phyloP scores from a whole-genome alignment of 2,113 vertebrate genomes.

The Apteryx mantelli region DNA sequence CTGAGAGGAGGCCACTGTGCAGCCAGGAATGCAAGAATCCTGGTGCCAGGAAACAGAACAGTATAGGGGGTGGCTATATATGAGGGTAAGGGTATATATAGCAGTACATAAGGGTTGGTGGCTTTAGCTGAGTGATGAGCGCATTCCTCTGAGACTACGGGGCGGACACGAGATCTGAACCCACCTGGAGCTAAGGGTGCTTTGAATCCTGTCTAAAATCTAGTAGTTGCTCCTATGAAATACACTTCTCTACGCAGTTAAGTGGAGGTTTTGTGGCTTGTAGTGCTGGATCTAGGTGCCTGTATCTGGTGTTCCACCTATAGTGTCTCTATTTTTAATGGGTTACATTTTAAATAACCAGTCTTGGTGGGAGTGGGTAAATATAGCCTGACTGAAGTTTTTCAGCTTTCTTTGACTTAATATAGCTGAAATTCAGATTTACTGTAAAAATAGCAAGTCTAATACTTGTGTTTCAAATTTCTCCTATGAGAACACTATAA shows the following conservation, averaged over 20 bases:
- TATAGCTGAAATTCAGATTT: background rate
- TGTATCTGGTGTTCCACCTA: background rate
- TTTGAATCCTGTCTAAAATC: background rate
- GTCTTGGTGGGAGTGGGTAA: background rate
- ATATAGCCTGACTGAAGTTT: background rate
- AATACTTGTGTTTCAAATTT: background rate
- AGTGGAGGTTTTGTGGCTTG: background rate
- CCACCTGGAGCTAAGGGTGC: background rate
- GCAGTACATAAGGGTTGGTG: background rate
- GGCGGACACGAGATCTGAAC: background rate
- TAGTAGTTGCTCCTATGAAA: background rate
- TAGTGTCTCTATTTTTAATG: background rate
- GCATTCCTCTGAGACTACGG: background rate
- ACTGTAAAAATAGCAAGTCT: conserved; percentile 19
- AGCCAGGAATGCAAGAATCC: background rate
- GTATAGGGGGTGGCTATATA: background rate
- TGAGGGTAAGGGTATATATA: background rate
- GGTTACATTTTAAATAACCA: background rate
- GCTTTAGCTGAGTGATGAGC: background rate
- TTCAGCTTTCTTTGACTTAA: background rate
- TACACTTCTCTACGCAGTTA: background rate
- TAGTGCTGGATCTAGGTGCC: background rate
- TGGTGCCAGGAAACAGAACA: background rate
- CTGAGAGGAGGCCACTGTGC: background rate
- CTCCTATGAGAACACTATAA: background rate